A percentile compares a stretch with the other conserved stretches of the same genome.
Evolutionary conservation across 2,113 vertebrate genomes (phyloP).

Genomic region (Struthidea cinerea): DNA sequence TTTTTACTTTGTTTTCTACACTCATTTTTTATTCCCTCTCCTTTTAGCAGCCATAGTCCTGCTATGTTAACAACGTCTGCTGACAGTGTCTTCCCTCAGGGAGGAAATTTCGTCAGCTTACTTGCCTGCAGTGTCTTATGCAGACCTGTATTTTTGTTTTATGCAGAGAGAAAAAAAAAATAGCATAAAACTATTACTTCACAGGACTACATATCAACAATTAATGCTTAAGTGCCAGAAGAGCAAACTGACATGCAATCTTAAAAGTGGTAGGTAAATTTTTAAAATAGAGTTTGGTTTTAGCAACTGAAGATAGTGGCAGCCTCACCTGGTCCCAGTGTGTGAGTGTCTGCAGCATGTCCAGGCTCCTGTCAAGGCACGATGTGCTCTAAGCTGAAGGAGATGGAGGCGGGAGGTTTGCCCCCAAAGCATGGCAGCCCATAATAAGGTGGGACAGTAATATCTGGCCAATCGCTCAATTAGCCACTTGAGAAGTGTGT

Average conservation of each 20-base stretch:
- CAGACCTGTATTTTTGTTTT: background rate
- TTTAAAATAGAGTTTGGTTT: background rate
- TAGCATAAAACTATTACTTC: background rate
- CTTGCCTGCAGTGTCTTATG: background rate
- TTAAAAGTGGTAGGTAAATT: background rate
- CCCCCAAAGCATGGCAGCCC: background rate
- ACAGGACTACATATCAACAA: background rate
- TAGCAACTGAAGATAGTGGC: background rate
- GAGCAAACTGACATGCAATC: background rate
- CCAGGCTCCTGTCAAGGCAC: background rate
- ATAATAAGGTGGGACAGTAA: background rate
- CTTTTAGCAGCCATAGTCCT: background rate
- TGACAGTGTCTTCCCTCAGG: background rate
- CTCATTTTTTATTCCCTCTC: background rate
- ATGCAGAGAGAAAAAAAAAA: background rate
- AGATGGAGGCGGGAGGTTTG: background rate
- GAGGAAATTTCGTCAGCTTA: background rate
- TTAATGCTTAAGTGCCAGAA: background rate
- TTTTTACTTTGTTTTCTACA: background rate
- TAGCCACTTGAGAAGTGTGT: background rate
- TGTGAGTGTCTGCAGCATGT: background rate
- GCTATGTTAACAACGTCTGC: background rate
- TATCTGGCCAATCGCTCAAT: background rate
- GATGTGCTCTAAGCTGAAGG: background rate
- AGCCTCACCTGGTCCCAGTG: background rate